A percentile compares a stretch with the other conserved stretches of the same genome.
Conservation (phyloP, 2,797 vertebrate genomes). For the Carapus acus region DNA sequence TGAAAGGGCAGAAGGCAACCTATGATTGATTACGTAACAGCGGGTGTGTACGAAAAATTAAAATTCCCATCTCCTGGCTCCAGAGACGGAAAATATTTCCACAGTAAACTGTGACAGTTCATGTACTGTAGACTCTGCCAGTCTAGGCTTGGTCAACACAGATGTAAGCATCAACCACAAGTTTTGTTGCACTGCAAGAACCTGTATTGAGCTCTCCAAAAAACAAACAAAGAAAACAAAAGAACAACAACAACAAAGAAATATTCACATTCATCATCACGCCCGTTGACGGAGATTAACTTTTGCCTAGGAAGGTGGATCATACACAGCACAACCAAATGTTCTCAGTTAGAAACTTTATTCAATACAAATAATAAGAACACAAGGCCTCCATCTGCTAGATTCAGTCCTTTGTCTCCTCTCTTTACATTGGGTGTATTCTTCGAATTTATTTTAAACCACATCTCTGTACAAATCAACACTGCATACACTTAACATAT, state of each 20-base stretch:
- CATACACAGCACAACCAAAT: slow-evolving; percentile 6
- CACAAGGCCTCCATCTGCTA: slow-evolving; percentile 52
- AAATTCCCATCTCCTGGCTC: slow-evolving; percentile 21
- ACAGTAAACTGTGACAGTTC: slow-evolving; percentile 2
- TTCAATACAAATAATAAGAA: slow-evolving; percentile 68
- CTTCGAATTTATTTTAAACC: slow-evolving; percentile 65
- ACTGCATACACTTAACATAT: slow-evolving; percentile 63
- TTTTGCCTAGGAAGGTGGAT: slow-evolving; percentile 11
- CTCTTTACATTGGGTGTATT: slow-evolving; percentile 57
- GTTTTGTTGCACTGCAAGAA: slow-evolving; percentile 5
- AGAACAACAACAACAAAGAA: no score
- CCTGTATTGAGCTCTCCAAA: slow-evolving; percentile 13
- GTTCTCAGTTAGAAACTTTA: slow-evolving; percentile 66
- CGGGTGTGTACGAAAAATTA: slow-evolving; percentile 42
- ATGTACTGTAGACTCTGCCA: not conserved
- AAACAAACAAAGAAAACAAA: slow-evolving; percentile 15
- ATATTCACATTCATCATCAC: not conserved
- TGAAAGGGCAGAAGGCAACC: slow-evolving; percentile 9
- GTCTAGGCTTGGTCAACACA: no score
- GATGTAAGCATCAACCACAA: no score
- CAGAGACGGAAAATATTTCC: slow-evolving; percentile 28
- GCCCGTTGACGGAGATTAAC: slow-evolving; percentile 25
- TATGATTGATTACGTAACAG: slow-evolving; percentile 33
- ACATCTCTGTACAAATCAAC: slow-evolving; percentile 65
- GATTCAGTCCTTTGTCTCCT: slow-evolving; percentile 40